A percentile compares a stretch with the other conserved stretches of the same genome.
phyloP scores from a whole-genome alignment of 2,113 vertebrate species.

The Alaudala cheleensis region DNA sequence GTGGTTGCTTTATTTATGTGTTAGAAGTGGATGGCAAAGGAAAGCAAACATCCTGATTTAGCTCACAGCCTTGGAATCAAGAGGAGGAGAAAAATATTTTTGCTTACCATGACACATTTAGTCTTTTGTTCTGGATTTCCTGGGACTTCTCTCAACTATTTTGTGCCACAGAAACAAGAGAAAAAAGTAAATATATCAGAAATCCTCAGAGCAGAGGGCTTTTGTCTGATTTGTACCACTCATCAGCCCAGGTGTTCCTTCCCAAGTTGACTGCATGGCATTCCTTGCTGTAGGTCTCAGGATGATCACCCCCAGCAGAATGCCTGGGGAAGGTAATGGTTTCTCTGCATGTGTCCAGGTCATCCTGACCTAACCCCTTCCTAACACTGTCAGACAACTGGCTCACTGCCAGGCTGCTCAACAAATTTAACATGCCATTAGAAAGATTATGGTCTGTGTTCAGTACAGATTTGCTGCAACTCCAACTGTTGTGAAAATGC shows the following conservation, averaged over 20 bases:
- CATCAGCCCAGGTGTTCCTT: not conserved
- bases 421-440: not conserved
- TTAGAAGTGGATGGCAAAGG: conserved; percentile 14
- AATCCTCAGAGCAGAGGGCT: not conserved
- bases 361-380: conserved; percentile 13
- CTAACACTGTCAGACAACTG: not conserved
- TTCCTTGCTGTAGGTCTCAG: not conserved
- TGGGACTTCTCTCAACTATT: not conserved
- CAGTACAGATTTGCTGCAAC: not conserved
- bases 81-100: not conserved
- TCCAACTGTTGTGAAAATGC: not conserved
- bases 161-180: not conserved
- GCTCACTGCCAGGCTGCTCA: not conserved
- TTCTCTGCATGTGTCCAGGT: conserved; percentile 26
- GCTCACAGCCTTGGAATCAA: not conserved
- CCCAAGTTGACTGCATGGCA: not conserved
- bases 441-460: not conserved
- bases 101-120: not conserved
- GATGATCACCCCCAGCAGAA: not conserved
- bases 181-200: not conserved
- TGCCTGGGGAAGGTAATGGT: not conserved
- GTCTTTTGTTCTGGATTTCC: not conserved
- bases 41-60: conserved; percentile 10
- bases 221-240: not conserved
- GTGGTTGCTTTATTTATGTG: not conserved